Base-by-base conservation (phyloP, 1,140 invertebrate species). In the Agrypnia vestita region DNA sequence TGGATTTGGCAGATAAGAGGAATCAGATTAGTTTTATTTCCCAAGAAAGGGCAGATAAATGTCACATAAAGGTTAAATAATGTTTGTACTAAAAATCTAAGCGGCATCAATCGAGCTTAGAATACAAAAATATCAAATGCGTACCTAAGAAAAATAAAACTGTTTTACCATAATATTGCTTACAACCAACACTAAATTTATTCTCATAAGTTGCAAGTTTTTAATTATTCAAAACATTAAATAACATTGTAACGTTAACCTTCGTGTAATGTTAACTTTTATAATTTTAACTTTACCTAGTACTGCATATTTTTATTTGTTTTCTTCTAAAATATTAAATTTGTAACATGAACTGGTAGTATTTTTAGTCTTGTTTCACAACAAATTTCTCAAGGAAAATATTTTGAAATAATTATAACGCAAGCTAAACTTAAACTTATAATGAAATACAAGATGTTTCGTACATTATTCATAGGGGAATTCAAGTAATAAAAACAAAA, bases 391-490 rank as follows among this genome's bases (percentile, higher is more conserved):
- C 25, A 35, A 3, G 6, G 25, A 35, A 4, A 56, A 56, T 56
- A 56, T 56, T 56, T 19, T 19, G 15, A 19, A 17, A 56, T 56
- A 56, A 56, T 56, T 56, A 56, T 7, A 19, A 19, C 53, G 13
- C 51, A 19, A 15, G 25, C n/a, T 56, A 56, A 56, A 15, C 10
- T 56, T 56, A 1, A 9, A 17, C 53, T 56, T 56, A 13, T 56
- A 56, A 56, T 56, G 15, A 17, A 17, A 56, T 17, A 56, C 53
- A 56, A 56, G n/a, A 56, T 56, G 53, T 56, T 56, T 19, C 15
- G 19, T 56, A 56, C 53, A 56, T 56, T 56, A 56, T 56, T 56
- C 53, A 56, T 15, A 56, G 15, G 19, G 19, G 53, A 15, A 15
- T 56, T 56, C n/a, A 17, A 56, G 15, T 56, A 56, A 56, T 35